Evolutionary conservation across 2,113 vertebrate species (phyloP).

Genomic region (Odontophorus gujanensis): DNA sequence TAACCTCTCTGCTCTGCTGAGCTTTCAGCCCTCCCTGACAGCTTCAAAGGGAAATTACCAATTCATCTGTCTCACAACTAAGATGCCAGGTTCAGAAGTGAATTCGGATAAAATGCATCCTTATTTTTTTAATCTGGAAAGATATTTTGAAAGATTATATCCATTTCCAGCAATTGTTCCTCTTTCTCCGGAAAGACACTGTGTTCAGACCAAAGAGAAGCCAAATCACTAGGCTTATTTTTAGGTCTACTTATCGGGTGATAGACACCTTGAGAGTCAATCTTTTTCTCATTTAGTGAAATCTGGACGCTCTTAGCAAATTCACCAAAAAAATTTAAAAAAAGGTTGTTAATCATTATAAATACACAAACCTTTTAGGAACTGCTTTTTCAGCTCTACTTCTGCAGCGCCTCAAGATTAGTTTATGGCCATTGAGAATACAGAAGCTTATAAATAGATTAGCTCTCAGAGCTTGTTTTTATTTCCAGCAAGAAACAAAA

Average conservation of each 20-base stretch:
- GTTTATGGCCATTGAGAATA: background rate
- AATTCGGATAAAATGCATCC: background rate
- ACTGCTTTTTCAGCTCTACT: background rate
- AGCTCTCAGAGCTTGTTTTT: background rate
- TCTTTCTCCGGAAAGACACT: background rate
- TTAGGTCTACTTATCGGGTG: background rate
- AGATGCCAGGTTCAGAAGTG: background rate
- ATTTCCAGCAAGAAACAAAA: conserved; percentile 24
- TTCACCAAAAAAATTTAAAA: background rate
- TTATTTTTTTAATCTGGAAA: background rate
- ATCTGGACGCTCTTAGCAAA: background rate
- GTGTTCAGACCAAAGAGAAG: background rate
- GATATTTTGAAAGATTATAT: background rate
- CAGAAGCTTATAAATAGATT: conserved; percentile 3
- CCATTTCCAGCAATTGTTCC: background rate
- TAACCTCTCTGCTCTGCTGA: background rate
- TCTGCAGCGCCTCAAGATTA: background rate
- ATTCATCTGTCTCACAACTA: background rate
- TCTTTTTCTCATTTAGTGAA: background rate
- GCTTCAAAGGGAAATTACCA: background rate
- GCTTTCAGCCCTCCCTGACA: background rate
- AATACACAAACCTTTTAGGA: background rate
- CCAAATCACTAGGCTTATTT: background rate
- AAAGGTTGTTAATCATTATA: background rate
- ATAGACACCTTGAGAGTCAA: background rate